phyloP scores from a whole-genome alignment of 2,888 invertebrate genomes.

The Drosophila buzzatii region DNA sequence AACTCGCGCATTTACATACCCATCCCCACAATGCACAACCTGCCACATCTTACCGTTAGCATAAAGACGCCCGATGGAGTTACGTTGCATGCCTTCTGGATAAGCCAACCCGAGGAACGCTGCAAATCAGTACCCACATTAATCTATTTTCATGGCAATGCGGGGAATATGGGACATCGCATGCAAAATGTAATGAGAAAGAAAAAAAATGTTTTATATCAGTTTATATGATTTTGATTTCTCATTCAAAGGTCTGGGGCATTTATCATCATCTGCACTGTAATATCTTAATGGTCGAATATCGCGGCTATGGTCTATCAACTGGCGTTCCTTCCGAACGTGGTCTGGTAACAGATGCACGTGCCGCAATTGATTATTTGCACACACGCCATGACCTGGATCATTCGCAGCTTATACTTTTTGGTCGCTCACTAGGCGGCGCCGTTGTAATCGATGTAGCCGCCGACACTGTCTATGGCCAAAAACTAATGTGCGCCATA shows the following conservation, averaged over 20 bases:
- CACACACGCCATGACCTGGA: conserved; percentile 93
- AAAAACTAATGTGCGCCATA: conserved; percentile 93
- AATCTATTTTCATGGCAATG: conserved; percentile 97
- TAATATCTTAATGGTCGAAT: conserved; percentile 97
- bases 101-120: conserved; percentile 90
- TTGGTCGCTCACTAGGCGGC: conserved; percentile 95
- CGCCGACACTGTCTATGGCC: conserved; percentile 90
- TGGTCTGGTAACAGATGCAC: conserved; percentile 94
- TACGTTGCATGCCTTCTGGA: conserved; percentile 92
- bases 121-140: conserved; percentile 92
- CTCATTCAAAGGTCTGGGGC: conserved; percentile 87
- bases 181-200: conserved; percentile 89
- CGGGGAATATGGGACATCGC: conserved; percentile 98
- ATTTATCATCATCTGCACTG: conserved; percentile 92
- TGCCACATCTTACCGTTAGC: conserved; percentile 94
- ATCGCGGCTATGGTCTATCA: conserved; percentile 97
- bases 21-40: conserved; percentile 92
- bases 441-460: conserved; percentile 96
- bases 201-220: background rate
- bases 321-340: conserved; percentile 94
- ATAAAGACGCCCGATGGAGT: conserved; percentile 92
- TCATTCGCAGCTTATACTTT: conserved; percentile 93
- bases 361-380: conserved; percentile 94
- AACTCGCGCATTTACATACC: conserved; percentile 95
- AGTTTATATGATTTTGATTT: background rate